Evolutionary conservation across 2,888 invertebrate genomes (phyloP), one percentile per base, ranked within the genome.

Genomic region (Tetragnatha montana): DNA sequence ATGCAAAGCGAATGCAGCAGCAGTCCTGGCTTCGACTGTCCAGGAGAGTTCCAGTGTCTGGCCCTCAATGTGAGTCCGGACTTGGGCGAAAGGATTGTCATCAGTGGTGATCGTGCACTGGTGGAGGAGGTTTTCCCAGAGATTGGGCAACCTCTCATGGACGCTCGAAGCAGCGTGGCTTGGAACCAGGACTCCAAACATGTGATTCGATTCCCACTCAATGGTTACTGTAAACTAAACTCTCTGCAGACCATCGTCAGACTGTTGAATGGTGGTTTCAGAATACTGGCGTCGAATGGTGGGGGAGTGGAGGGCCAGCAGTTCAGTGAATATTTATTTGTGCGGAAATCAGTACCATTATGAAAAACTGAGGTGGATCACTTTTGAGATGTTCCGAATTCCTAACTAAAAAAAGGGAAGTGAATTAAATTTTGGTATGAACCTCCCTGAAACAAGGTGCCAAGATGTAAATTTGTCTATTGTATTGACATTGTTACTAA

Each of bases 231-330:
- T 94, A 97, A 97, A 94, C 94, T 97, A 92, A 97, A 97, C 93
- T 97, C 97, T n/a, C 96, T 97, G 91, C 97, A 97, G 94, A 97
- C 97, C 91, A 96, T 97, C 92, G 96, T 96, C 91, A 95, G 97
- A 93, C 95, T 97, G 78, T 94, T 97, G 76, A 97, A 97, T 93
- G 95, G 96, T 91, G 96, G 96, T 82, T 97, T 97, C 93, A 95
- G 95, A 92, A 95, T 97, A 89, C 96, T 96, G 81, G 97, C 97
- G 49, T 96, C 97, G 93, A 97, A 96, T 92, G 97, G 97, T 0
- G 97, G 97, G 22, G 97, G 97, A 6, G 97, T 97, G 69, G 97
- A 97, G 93, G 97, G 97, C 7, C 97, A 97, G 93, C 97, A 97
- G 94, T 97, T 97, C 94, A 97, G 97, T 92, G 97, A 97, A 94